A percentile compares a stretch with the other conserved stretches of the same genome.
Evolutionary conservation across 2,113 vertebrate species (phyloP).

Genomic region (Elephas maximus): DNA sequence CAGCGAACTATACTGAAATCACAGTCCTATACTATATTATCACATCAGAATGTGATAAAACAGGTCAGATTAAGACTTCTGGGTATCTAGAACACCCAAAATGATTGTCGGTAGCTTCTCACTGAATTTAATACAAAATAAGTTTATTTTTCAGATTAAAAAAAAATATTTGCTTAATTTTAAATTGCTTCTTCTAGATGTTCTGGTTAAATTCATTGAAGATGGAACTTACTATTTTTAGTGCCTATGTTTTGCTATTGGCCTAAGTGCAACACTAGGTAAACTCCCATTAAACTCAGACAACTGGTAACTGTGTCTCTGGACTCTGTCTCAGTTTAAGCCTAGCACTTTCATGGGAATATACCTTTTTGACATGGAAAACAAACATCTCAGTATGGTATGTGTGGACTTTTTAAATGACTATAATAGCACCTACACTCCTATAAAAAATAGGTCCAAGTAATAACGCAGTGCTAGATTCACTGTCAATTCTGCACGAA

Average conservation of each 20-base stretch:
- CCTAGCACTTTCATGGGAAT: neutral
- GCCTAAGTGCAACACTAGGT: neutral
- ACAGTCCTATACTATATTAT: conserved; percentile 13
- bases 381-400: neutral
- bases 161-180: conserved; percentile 37
- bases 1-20: conserved; percentile 11
- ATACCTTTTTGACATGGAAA: conserved; percentile 23
- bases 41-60: neutral
- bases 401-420: conserved; percentile 8
- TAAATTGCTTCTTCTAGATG: conserved; percentile 51
- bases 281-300: conserved; percentile 17
- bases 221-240: neutral
- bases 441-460: neutral
- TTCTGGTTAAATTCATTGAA: conserved; percentile 38
- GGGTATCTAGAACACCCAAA: conserved; percentile 22
- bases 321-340: conserved; percentile 6
- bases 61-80: conserved; percentile 17
- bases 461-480: conserved; percentile 31
- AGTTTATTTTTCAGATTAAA: neutral
- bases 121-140: conserved; percentile 49
- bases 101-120: neutral
- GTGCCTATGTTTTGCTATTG: conserved; percentile 18
- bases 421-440: conserved; percentile 8
- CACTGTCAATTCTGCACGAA: neutral
- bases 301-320: neutral